Conservation (phyloP, 2,888 invertebrate genomes). For the Drosophila nigritarsus region DNA sequence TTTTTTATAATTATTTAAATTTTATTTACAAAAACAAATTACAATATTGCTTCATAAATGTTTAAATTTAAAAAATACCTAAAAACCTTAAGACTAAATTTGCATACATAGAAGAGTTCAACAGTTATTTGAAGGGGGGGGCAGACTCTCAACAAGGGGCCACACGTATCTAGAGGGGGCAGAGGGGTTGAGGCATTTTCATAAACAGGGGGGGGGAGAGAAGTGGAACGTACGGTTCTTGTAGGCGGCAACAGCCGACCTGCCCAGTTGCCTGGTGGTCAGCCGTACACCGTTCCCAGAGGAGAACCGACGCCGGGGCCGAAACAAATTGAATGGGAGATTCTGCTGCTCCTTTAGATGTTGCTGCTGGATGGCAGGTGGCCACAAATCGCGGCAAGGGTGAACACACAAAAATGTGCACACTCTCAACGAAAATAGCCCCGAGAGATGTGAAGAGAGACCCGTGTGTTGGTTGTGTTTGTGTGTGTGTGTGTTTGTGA, state of each 20-base stretch:
- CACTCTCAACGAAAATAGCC: conserved; percentile 72
- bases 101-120: conserved; percentile 68
- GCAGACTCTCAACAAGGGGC: conserved; percentile 8
- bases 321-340: neutral
- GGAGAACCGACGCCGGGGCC: conserved; percentile 3
- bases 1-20: conserved; percentile 77
- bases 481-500: conserved; percentile 5
- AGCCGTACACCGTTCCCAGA: conserved; percentile 16
- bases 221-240: neutral
- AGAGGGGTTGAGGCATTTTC: conserved; percentile 42
- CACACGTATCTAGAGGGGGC: conserved; percentile 11
- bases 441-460: conserved; percentile 12
- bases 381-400: conserved; percentile 18
- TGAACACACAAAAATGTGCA: conserved; percentile 45
- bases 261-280: conserved; percentile 43
- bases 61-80: conserved; percentile 81
- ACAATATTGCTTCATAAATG: conserved; percentile 83
- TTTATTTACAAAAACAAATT: conserved; percentile 85
- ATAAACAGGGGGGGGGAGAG: conserved; percentile 2
- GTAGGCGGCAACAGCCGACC: conserved; percentile 47
- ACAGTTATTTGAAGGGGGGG: conserved; percentile 33
- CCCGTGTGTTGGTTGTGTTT: neutral
- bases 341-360: conserved; percentile 18
- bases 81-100: conserved; percentile 79
- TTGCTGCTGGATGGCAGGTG: conserved; percentile 21